Evolutionary conservation across 2,797 vertebrate species (phyloP).

Genomic region (Syndactyla subalaris): DNA sequence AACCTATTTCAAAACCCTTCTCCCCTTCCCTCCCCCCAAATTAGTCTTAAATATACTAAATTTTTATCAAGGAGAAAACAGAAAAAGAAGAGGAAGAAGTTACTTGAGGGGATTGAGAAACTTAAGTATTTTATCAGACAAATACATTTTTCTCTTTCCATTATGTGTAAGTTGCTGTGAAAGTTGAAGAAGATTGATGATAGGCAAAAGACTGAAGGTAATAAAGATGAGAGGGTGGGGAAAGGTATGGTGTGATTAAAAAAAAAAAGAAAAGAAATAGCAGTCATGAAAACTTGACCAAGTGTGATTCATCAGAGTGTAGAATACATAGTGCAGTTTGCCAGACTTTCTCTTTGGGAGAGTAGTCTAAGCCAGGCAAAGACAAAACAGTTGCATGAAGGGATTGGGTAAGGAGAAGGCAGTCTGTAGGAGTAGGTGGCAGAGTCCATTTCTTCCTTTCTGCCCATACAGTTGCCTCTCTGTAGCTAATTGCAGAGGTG

Average conservation of each 20-base stretch:
- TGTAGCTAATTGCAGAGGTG: background rate
- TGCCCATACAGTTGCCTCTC: background rate
- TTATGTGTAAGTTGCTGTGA: background rate
- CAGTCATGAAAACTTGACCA: background rate
- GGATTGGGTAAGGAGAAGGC: background rate
- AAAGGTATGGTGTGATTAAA: background rate
- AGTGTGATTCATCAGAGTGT: background rate
- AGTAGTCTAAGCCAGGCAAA: background rate
- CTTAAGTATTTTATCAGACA: background rate
- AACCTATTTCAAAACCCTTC: background rate
- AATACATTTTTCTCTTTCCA: background rate
- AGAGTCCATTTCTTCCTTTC: background rate
- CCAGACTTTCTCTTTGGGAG: background rate
- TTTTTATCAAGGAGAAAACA: background rate
- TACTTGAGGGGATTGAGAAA: background rate
- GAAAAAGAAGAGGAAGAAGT: background rate
- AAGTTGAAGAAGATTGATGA: background rate
- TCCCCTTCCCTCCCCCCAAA: accelerated
- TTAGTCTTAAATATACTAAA: background rate
- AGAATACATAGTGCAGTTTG: background rate
- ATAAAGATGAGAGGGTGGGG: background rate
- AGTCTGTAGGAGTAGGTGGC: background rate
- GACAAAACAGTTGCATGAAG: background rate
- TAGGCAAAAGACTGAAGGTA: background rate
- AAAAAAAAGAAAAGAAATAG: background rate